These are phyloP conservation scores for Anarrhichthys ocellatus DNA, from an alignment of 2,113 vertebrate genomes.

Conservation along the genomic window DNA sequence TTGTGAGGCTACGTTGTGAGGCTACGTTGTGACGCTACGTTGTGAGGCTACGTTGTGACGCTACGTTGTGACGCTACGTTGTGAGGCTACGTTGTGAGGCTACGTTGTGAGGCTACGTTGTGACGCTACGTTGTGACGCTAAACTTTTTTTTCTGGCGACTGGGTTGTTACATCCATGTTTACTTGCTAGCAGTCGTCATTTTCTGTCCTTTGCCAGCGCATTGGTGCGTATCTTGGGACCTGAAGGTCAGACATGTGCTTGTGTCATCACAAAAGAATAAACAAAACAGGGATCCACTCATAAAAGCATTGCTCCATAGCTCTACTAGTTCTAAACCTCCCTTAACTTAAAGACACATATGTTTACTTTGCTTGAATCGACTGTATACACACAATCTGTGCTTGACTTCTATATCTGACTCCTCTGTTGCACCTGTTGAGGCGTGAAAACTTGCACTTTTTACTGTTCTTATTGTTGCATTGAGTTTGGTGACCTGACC, in stretches of 20 bases:
- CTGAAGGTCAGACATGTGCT: not conserved
- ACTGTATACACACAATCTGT: not conserved
- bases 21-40: too few relatives aligned
- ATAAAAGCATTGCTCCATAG: not conserved
- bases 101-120: too few relatives aligned
- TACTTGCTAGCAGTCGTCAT: not conserved
- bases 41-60: too few relatives aligned
- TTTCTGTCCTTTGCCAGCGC: not conserved
- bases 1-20: too few relatives aligned
- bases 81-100: too few relatives aligned
- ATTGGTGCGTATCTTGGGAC: not conserved
- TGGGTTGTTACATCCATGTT: not conserved
- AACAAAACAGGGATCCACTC: not conserved
- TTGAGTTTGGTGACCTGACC: not conserved
- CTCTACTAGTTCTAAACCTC: not conserved
- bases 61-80: too few relatives aligned
- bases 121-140: too few relatives aligned
- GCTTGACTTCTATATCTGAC: not conserved
- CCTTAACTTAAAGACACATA: not conserved
- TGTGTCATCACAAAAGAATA: not conserved
- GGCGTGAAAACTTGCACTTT: not conserved
- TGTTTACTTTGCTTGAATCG: not conserved
- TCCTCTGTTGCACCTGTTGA: not conserved
- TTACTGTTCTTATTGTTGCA: conserved; percentile 8
- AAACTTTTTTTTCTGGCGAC: too few relatives aligned